A percentile compares a stretch with the other conserved stretches of the same genome.
phyloP scores from a whole-genome alignment of 37 sponge, comb jelly and placozoan genomes.

The Diacarnus erythraeanus region DNA sequence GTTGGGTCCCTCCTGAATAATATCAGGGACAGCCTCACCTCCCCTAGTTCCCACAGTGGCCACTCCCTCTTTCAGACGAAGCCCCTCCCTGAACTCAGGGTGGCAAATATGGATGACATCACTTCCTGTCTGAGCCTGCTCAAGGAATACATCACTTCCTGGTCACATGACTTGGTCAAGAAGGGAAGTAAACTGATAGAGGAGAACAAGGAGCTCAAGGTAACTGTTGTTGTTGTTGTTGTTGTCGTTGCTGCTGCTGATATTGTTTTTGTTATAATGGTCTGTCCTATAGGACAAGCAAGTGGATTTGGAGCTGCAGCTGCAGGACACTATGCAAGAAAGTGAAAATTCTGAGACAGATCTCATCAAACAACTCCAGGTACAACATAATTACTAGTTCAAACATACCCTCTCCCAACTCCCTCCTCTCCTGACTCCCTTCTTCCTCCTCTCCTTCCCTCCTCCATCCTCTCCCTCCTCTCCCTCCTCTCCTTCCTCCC shows the following conservation, averaged over 20 bases:
- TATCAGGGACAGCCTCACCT: slow-evolving; percentile 28
- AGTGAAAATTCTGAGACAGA: slow-evolving; percentile 39
- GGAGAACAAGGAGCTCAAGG: slow-evolving; percentile 29
- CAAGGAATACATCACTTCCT: slow-evolving; percentile 32
- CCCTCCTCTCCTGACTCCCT: background rate
- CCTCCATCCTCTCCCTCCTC: background rate
- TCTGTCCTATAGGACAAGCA: background rate
- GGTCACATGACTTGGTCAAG: slow-evolving; percentile 24
- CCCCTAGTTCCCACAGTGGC: background rate
- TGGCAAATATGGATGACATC: slow-evolving; percentile 53
- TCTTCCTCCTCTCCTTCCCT: background rate
- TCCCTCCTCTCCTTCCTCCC: background rate
- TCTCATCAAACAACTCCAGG: slow-evolving; percentile 24
- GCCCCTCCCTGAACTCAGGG: slow-evolving; percentile 24
- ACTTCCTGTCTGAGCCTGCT: slow-evolving; percentile 54
- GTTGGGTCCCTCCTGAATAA: slow-evolving; percentile 36
- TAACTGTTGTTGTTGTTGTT: background rate
- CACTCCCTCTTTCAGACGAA: background rate
- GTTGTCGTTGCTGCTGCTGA: background rate
- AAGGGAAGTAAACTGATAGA: background rate
- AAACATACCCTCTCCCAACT: too few relatives aligned
- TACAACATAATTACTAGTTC: too few relatives aligned
- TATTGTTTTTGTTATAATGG: background rate
- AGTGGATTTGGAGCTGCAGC: slow-evolving; percentile 58
- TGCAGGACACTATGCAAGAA: slow-evolving; percentile 50